phyloP scores from a whole-genome alignment of 2,888 invertebrate genomes.

The Theretra japonica region DNA sequence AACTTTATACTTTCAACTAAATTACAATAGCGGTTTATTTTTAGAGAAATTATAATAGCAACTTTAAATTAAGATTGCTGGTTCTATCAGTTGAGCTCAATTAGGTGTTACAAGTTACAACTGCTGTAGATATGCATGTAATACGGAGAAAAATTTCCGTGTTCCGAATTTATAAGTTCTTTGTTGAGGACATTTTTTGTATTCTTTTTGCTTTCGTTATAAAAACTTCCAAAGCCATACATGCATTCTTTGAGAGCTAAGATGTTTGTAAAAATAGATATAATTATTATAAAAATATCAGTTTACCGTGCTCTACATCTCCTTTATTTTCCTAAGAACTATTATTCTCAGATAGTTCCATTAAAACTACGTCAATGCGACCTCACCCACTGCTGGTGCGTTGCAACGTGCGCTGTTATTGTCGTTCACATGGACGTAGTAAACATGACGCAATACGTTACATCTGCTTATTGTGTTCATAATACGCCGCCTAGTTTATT shows the following conservation, averaged over 20 bases:
- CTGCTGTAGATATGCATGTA: too few species aligned
- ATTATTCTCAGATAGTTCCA: background rate
- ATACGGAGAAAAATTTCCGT: too few species aligned
- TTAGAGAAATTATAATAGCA: background rate
- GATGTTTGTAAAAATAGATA: too few species aligned
- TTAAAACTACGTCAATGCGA: background rate
- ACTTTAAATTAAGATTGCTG: too few species aligned
- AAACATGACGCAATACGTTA: constrained; percentile 8
- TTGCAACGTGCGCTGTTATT: background rate
- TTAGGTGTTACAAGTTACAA: too few species aligned
- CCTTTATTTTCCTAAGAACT: background rate
- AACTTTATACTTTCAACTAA: constrained; percentile 1
- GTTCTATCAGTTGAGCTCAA: too few species aligned
- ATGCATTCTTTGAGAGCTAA: too few species aligned
- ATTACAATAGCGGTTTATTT: background rate
- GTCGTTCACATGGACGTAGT: background rate
- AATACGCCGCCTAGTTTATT: background rate
- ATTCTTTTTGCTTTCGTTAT: too few species aligned
- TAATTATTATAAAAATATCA: background rate
- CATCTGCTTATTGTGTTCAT: constrained; percentile 12
- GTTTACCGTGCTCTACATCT: background rate
- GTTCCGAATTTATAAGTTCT: too few species aligned
- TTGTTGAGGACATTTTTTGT: too few species aligned
- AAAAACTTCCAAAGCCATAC: too few species aligned
- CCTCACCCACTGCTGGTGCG: background rate